Evolutionary conservation across 1,140 invertebrate genomes (phyloP), one percentile per base, ranked within the genome.

Genomic region (Aricia agestis): DNA sequence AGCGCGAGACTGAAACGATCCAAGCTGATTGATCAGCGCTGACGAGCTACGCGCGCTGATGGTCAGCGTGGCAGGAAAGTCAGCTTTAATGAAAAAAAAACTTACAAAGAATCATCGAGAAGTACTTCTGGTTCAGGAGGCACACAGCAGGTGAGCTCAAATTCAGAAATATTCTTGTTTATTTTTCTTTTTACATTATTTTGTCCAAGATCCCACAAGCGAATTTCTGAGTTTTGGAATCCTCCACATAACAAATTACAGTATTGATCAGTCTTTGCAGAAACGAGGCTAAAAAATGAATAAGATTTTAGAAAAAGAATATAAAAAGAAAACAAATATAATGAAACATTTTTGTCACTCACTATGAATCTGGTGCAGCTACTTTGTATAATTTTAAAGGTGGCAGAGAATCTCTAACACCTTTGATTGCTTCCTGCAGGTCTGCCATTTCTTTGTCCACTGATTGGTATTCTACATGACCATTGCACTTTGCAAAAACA

Each of bases 171-270:
- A 74, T 92, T 92, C 45, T 81, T 78, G 73, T 91, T 92, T 0
- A 91, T 76, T 66, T 74, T 80, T 61, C 81, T 79, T 69, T 86
- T 88, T 15, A 93, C 84, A 77, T 93, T 93, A 66, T 93, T 94
- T 45, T 94, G 93, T n/a, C 92, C 93, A 52, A 94, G 92, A 72
- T 93, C 93, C 94, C 94, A 94, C 9, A 94, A 75, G 80, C 93
- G 90, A 69, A 94, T 93, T 83, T 94, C 94, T 6, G 93, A 92
- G 72, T 93, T 94, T 72, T 90, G 93, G 74, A 94, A 94, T 61
- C 94, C 94, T 71, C 92, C 92, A 72, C 93, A 93, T 72, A 94
- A 77, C 77, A 93, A 92, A 72, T 94, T 93, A 84, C 93, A 93
- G 57, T 87, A 89, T 2, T 90, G 82, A 72, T 94, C 92, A 68